Percentiles rank a stretch among this genome's conserved stretches.
Evolutionary conservation across 2,797 vertebrate genomes (phyloP).

Genomic region (Rhyacichthys aspro): DNA sequence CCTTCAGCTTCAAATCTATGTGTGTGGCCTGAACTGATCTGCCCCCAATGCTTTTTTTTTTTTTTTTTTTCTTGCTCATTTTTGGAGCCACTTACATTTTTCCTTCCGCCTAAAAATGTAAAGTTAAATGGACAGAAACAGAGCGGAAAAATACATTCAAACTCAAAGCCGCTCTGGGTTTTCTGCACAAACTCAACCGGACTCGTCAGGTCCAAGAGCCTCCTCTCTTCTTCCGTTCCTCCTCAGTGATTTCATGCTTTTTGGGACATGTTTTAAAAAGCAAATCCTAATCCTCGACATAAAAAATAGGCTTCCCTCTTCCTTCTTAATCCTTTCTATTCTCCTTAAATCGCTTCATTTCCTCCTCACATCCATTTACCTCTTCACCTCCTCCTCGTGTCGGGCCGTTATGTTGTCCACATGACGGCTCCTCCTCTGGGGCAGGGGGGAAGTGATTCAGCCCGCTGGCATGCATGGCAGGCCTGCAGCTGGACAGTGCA

Average conservation of each 20-base stretch:
- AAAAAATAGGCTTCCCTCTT: constrained; percentile 1
- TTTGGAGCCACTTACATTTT: constrained; percentile 19
- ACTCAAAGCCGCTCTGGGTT: constrained; percentile 33
- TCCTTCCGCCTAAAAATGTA: constrained; percentile 27
- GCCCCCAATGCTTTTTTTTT: constrained; percentile 4
- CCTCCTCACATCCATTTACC: constrained; percentile 1
- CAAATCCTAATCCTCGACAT: constrained; percentile 36
- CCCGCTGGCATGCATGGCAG: constrained; percentile 70
- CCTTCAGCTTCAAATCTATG: constrained; percentile 65
- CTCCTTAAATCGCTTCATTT: constrained; percentile 28
- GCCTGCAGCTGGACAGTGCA: constrained; percentile 78
- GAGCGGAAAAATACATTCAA: constrained; percentile 35
- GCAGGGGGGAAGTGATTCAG: constrained; percentile 76
- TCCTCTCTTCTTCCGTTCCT: constrained; percentile 5
- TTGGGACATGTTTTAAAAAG: constrained; percentile 37
- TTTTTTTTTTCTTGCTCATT: too few species aligned
- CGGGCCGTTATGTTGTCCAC: constrained; percentile 59
- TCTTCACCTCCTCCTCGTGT: constrained; percentile 21
- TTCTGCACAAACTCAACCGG: constrained; percentile 19
- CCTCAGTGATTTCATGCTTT: constrained; percentile 17
- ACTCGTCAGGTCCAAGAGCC: constrained; percentile 18
- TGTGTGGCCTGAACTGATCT: constrained; percentile 70
- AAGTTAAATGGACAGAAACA: constrained; percentile 39
- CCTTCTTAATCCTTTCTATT: constrained; percentile 23
- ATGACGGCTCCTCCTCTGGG: constrained; percentile 61